A percentile compares a stretch with the other conserved stretches of the same genome.
These are phyloP conservation scores for Gila orcuttii DNA, from an alignment of 2,113 vertebrate species.

Conservation along the genomic window DNA sequence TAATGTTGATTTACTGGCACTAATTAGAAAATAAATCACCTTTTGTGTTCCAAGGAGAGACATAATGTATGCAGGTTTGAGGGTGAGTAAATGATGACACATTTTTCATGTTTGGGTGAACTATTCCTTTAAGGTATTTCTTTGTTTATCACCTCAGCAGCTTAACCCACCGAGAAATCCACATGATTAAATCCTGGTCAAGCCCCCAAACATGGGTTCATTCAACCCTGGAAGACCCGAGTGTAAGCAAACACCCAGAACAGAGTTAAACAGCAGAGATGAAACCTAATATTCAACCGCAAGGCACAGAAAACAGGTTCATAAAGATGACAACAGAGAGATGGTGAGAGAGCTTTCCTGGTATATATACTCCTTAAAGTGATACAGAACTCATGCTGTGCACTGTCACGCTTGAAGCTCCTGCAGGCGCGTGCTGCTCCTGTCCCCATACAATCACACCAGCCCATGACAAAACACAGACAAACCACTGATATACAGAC, in stretches of 20 bases:
- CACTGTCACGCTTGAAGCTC: not conserved
- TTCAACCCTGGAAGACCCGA: not conserved
- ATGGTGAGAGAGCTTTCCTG: not conserved
- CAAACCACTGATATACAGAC: not conserved
- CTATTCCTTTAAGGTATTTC: not conserved
- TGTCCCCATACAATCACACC: not conserved
- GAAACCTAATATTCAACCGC: not conserved
- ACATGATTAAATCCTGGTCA: conserved; percentile 9
- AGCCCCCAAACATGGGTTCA: conserved; percentile 4
- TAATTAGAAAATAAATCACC: not conserved
- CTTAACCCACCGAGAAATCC: not conserved
- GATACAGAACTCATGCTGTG: not conserved
- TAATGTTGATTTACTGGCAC: not conserved
- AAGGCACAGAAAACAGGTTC: not conserved
- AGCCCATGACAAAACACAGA: not conserved
- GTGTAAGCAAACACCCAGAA: not conserved
- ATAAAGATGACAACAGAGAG: conserved; percentile 3
- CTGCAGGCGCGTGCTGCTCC: not conserved
- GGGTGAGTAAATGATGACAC: not conserved
- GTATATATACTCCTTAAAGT: conserved; percentile 3
- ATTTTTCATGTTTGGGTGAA: not conserved
- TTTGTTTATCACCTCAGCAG: not conserved
- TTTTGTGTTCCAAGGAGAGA: not conserved
- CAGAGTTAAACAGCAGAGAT: not conserved
- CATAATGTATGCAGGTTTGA: not conserved